phyloP scores from a whole-genome alignment of 2,797 vertebrate species.

The Peromyscus melanophrys region DNA sequence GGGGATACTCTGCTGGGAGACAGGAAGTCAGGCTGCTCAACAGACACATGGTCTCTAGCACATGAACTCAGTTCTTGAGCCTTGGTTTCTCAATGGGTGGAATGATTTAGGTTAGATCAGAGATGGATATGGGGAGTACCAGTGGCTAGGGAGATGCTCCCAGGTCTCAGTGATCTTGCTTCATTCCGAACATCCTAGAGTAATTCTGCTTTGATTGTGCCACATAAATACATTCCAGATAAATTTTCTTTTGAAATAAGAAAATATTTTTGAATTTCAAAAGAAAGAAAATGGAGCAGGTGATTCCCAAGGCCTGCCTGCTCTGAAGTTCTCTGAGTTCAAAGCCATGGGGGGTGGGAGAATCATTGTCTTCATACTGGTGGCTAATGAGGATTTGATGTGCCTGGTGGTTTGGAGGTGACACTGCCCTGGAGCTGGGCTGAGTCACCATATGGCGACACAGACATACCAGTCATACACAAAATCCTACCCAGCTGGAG shows the following conservation, averaged over 20 bases:
- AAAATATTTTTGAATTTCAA: background rate
- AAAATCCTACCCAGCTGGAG: background rate
- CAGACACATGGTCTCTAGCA: fast-evolving
- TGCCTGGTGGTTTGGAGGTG: background rate
- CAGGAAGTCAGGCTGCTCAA: background rate
- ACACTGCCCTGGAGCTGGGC: background rate
- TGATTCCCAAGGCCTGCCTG: background rate
- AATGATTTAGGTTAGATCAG: background rate
- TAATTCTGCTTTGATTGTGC: background rate
- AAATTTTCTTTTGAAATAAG: background rate
- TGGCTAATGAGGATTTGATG: background rate
- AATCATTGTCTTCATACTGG: background rate
- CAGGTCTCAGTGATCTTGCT: background rate
- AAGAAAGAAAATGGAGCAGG: background rate
- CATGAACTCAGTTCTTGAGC: background rate
- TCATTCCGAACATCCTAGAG: background rate
- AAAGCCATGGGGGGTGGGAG: background rate
- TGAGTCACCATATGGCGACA: background rate
- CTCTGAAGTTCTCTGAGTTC: background rate
- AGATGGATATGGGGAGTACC: fast-evolving
- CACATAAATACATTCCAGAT: background rate
- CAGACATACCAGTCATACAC: background rate
- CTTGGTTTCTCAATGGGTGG: background rate
- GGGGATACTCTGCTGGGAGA: background rate
- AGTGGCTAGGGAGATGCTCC: background rate